phyloP scores from a whole-genome alignment of 2,888 invertebrate genomes.

The Herminia tarsipennalis region DNA sequence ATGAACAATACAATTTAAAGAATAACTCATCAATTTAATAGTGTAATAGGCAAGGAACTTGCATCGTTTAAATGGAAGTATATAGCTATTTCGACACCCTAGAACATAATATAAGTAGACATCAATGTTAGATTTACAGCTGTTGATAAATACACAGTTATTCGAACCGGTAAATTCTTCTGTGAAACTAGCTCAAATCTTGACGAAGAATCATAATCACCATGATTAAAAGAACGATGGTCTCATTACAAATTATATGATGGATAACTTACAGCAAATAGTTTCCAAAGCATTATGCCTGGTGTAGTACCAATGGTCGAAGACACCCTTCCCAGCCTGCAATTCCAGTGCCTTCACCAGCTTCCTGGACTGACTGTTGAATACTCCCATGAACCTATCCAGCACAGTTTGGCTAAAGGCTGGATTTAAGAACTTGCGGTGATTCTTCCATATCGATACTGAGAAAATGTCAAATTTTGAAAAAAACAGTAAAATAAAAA shows the following conservation, averaged over 20 bases:
- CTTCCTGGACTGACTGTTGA: slow-evolving; percentile 60
- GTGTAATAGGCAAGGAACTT: no score
- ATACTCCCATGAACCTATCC: slow-evolving; percentile 58
- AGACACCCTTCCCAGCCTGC: slow-evolving; percentile 57
- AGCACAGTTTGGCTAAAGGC: slow-evolving; percentile 62
- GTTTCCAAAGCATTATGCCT: slow-evolving; percentile 68
- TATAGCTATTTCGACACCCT: no score
- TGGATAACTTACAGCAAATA: slow-evolving; percentile 62
- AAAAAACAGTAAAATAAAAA: neutral
- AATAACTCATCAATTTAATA: no score
- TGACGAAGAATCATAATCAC: no score
- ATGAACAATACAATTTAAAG: no score
- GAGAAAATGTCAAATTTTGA: neutral
- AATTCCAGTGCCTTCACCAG: slow-evolving; percentile 51
- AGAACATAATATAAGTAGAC: no score
- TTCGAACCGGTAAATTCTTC: no score
- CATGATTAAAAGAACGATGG: no score
- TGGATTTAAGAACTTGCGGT: slow-evolving; percentile 63
- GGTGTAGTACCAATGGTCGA: slow-evolving; percentile 69
- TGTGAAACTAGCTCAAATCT: no score
- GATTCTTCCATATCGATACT: slow-evolving; percentile 65
- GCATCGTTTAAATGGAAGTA: no score
- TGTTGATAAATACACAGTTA: no score
- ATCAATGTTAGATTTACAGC: no score
- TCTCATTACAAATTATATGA: slow-evolving; percentile 1